phyloP scores from a whole-genome alignment of 2,113 vertebrate genomes.

The Hippocampus barbouri region DNA sequence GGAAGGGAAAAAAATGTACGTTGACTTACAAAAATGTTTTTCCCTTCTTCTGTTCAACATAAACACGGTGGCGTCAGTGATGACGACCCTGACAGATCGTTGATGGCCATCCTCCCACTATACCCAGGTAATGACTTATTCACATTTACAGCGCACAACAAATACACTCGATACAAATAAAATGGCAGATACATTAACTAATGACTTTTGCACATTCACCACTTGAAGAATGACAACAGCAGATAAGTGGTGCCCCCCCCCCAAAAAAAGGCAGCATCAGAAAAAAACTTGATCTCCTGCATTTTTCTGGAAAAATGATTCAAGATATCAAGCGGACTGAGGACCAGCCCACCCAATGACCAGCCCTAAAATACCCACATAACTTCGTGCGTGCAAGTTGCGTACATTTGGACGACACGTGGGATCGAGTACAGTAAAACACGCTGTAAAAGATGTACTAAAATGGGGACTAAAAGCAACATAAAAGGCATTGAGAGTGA shows the following conservation, averaged over 20 bases:
- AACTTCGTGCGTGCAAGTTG: constrained; percentile 43
- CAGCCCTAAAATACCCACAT: constrained; percentile 25
- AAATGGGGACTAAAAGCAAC: constrained; percentile 1
- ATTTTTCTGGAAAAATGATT: constrained; percentile 6
- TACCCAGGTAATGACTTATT: constrained; percentile 14
- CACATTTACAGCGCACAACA: constrained; percentile 22
- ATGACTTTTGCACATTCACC: constrained; percentile 10
- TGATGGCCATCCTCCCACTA: constrained; percentile 7
- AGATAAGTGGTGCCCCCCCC: constrained; percentile 22
- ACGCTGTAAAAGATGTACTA: constrained; percentile 2
- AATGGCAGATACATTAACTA: constrained; percentile 37
- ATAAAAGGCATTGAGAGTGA: constrained; percentile 28
- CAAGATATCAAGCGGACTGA: not conserved
- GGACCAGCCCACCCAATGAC: constrained; percentile 13
- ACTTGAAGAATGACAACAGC: constrained; percentile 27
- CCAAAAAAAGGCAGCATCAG: constrained; percentile 50
- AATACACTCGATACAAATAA: constrained; percentile 32
- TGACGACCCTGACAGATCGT: constrained; percentile 20
- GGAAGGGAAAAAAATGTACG: not conserved
- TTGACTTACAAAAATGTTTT: not conserved
- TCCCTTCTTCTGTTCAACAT: constrained; percentile 4
- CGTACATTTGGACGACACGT: constrained; percentile 22
- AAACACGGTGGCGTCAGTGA: constrained; percentile 22
- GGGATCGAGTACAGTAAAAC: constrained; percentile 33
- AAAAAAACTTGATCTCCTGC: constrained; percentile 22